Base-by-base conservation (phyloP, 2,888 invertebrate genomes). In the Lottia gigantea region DNA sequence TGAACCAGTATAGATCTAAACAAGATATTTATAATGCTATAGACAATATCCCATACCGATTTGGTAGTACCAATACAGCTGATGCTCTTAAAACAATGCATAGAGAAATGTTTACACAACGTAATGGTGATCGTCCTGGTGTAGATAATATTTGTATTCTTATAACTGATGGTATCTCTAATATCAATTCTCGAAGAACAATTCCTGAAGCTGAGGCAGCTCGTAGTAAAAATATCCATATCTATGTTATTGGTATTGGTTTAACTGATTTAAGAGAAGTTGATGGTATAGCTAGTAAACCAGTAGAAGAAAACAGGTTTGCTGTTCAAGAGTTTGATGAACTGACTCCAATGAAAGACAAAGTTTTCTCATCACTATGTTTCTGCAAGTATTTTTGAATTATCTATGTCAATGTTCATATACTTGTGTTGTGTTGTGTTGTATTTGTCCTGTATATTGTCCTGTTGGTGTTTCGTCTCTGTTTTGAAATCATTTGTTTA, bases 81-180 rank as follows among this genome's bases (percentile, higher is more conserved):
- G 79, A 74, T 64, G 82, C 79, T 25, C 72, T 84, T 7, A 71
- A 76, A 6, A 72, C 74, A n/a, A 77, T 80, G 75, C 71, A 80
- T n/a, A 68, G 65, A 8, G 61, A 76, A 49, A 78, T 81, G 74
- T 84, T 77, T 65, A 77, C 78, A n/a, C 62, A 71, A 7, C 70
- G 64, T 6, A 75, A 76, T 40, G 85, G 85, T 8, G 85, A 84
- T 74, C 70, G 83, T 45, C 70, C 74, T 14, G 75, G 70, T 40
- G 79, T 77, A 4, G 75, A 73, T 12, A 81, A 84, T 71, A 72
- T 81, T 19, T 79, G 74, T 25, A 74, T 85, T 26, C 62, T 85
- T 19, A 72, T 85, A 66, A 84, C 85, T 47, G 83, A 85, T 67
- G 81, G 81, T 64, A 74, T 83, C 63, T 85, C 85, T 7, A 83